Conservation (phyloP, 2,888 invertebrate genomes). For the Rhyacophila evoluta region DNA sequence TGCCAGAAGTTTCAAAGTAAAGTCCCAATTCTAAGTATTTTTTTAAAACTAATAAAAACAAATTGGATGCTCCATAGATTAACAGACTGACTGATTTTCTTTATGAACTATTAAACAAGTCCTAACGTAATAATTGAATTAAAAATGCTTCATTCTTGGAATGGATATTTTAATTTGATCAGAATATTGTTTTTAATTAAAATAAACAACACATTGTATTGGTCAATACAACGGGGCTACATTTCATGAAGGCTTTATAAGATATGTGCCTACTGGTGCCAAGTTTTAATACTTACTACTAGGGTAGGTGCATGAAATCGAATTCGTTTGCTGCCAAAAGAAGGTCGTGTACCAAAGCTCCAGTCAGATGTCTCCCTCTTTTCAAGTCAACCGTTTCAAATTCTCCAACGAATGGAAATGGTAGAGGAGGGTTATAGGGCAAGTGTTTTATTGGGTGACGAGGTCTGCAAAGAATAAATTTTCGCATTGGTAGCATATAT, state of each 20-base stretch:
- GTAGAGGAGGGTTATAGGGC: conserved; percentile 34
- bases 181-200: too few species aligned
- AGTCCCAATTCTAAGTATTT: too few species aligned
- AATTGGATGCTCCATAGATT: too few species aligned
- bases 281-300: neutral
- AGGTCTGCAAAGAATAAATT: conserved; percentile 45
- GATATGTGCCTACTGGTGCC: neutral
- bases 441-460: conserved; percentile 46
- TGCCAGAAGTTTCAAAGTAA: too few species aligned
- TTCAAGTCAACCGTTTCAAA: conserved; percentile 24
- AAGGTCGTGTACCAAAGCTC: neutral
- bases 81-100: too few species aligned
- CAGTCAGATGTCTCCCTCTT: neutral
- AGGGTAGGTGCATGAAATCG: conserved; percentile 2
- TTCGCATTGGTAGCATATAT: too few species aligned
- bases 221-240: neutral
- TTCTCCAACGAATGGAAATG: neutral
- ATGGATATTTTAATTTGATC: too few species aligned
- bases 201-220: neutral
- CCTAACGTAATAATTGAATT: too few species aligned
- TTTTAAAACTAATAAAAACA: too few species aligned
- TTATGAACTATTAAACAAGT: too few species aligned
- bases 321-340: conserved; percentile 9
- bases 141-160: too few species aligned
- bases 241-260: neutral